A percentile compares a stretch with the other conserved stretches of the same genome.
Evolutionary conservation across 2,797 vertebrate genomes (phyloP).

Genomic region (Rachycentron canadum): DNA sequence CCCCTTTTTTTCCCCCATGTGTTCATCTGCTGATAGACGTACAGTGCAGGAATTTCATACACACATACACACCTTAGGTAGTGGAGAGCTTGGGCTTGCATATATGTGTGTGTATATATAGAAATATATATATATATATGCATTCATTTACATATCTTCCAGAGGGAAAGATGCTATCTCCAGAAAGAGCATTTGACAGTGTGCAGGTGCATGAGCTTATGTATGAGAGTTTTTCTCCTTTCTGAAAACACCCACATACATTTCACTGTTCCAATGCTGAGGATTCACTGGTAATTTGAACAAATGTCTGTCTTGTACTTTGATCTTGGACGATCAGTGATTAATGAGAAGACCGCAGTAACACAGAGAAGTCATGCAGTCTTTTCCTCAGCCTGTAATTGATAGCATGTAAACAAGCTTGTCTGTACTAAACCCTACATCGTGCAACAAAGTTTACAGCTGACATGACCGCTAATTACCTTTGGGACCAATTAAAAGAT

Average conservation of each 20-base stretch:
- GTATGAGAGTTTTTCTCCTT: constrained; percentile 8
- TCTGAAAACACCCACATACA: constrained; percentile 17
- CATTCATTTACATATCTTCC: constrained; percentile 66
- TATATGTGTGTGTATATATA: constrained; percentile 4
- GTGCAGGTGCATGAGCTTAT: constrained; percentile 22
- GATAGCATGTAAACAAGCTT: constrained; percentile 26
- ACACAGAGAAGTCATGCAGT: constrained; percentile 4
- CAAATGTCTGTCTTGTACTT: constrained; percentile 45
- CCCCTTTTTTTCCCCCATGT: constrained; percentile 7
- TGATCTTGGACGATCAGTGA: constrained; percentile 52
- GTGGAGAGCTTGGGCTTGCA: constrained; percentile 47
- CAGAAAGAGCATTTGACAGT: constrained; percentile 37
- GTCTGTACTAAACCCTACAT: constrained; percentile 5
- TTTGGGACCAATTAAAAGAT: constrained; percentile 16
- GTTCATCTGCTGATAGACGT: constrained; percentile 39
- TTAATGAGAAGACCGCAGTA: constrained; percentile 16
- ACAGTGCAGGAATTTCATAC: constrained; percentile 19
- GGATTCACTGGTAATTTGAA: constrained; percentile 41
- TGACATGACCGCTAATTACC: constrained; percentile 6
- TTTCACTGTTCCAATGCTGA: constrained; percentile 7
- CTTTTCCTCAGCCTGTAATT: constrained; percentile 16
- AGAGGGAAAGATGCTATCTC: constrained; percentile 32
- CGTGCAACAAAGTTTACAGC: not conserved
- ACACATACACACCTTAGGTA: constrained; percentile 33
- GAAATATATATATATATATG: too few species aligned